Conservation (phyloP, 2,888 invertebrate genomes). For the Pterostichus madidus region DNA sequence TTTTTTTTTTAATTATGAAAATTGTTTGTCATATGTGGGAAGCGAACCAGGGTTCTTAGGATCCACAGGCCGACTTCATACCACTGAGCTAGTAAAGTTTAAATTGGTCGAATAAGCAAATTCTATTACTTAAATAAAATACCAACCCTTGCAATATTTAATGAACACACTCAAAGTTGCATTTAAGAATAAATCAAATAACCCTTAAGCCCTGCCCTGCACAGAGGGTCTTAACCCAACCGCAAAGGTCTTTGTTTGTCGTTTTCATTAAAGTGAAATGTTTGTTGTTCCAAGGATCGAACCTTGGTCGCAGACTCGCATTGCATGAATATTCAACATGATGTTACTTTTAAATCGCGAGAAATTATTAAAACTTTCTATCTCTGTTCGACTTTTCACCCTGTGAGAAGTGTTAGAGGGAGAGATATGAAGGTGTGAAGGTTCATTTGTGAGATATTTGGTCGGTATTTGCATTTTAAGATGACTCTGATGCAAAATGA, state of each 20-base stretch:
- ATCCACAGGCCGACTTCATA: no score
- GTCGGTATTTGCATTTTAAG: slow-evolving; percentile 35
- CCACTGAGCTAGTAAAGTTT: no score
- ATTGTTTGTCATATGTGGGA: no score
- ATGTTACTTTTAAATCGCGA: slow-evolving; percentile 31
- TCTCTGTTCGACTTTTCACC: background rate
- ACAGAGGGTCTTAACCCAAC: slow-evolving; percentile 17
- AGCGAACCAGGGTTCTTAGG: no score
- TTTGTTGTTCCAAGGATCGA: slow-evolving; percentile 27
- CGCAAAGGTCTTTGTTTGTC: slow-evolving; percentile 30
- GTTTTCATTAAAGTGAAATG: slow-evolving; percentile 29
- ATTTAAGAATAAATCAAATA: slow-evolving; percentile 2
- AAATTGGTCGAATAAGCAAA: no score
- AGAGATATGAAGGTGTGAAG: slow-evolving; percentile 1
- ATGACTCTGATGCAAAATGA: slow-evolving; percentile 20
- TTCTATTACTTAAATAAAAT: no score
- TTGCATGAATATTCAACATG: slow-evolving; percentile 33
- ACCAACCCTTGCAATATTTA: background rate
- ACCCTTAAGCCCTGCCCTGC: background rate
- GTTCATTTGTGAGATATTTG: slow-evolving; percentile 34
- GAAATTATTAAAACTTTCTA: slow-evolving; percentile 33
- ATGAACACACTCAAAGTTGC: background rate
- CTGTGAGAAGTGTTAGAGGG: background rate
- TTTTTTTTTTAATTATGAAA: no score
- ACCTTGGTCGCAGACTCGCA: background rate